Conservation (phyloP, 1,140 invertebrate genomes). For the Drosophila ironensis region DNA sequence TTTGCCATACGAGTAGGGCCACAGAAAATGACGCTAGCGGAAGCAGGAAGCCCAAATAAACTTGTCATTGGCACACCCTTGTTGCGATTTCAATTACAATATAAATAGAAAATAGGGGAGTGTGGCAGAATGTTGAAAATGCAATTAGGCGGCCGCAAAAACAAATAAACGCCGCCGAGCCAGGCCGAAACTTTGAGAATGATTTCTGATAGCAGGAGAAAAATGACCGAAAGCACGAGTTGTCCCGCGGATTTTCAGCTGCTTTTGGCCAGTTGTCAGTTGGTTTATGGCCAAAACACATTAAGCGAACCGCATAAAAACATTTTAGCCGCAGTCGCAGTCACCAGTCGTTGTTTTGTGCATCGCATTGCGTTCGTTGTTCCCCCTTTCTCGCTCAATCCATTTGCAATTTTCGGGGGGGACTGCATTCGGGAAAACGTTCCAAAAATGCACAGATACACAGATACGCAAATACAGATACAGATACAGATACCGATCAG, state of each 20-base stretch:
- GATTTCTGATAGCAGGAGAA: constrained; percentile 12
- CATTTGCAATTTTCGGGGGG: constrained; percentile 2
- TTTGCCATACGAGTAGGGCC: constrained; percentile 3
- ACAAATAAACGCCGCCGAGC: constrained; percentile 45
- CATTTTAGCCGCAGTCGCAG: constrained; percentile 61
- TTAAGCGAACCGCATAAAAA: constrained; percentile 80
- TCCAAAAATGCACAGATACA: constrained; percentile 50
- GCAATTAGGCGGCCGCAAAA: constrained; percentile 64
- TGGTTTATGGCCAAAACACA: constrained; percentile 80
- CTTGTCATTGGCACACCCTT: constrained; percentile 23
- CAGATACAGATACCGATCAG: constrained; percentile 25
- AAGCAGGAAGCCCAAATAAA: constrained; percentile 29
- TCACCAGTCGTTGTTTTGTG: constrained; percentile 8
- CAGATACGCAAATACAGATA: constrained; percentile 5
- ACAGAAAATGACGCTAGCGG: constrained; percentile 3
- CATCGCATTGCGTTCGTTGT: neutral
- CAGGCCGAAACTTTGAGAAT: constrained; percentile 36
- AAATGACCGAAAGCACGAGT: constrained; percentile 8
- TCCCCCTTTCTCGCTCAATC: too few species aligned
- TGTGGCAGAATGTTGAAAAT: constrained; percentile 48
- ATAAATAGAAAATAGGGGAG: constrained; percentile 32
- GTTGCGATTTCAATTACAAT: constrained; percentile 37
- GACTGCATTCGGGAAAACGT: constrained; percentile 31
- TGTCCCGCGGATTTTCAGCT: constrained; percentile 33
- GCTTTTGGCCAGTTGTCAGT: constrained; percentile 53